Evolutionary conservation across 1,140 invertebrate species (phyloP).

Genomic region (Calosoma granatense): DNA sequence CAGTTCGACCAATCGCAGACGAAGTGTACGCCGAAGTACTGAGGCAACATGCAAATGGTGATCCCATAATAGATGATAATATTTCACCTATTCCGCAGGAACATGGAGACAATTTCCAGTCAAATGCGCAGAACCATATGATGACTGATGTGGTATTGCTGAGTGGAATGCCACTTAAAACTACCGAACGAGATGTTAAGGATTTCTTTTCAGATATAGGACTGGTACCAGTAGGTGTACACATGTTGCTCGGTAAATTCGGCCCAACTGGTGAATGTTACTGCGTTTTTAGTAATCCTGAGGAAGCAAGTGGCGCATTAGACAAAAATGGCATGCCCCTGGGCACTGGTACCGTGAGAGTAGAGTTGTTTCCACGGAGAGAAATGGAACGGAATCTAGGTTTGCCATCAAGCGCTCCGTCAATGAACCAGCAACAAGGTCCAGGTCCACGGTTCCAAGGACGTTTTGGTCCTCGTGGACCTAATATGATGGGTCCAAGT

Average conservation of each 20-base stretch:
- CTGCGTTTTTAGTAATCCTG: conserved; percentile 63
- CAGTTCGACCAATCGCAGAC: conserved; percentile 40
- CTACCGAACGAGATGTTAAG: conserved; percentile 63
- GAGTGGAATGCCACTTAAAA: conserved; percentile 61
- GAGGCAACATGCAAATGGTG: conserved; percentile 31
- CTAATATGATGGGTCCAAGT: conserved; percentile 24
- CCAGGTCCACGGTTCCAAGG: conserved; percentile 8
- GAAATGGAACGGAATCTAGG: conserved; percentile 36
- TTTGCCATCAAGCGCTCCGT: conserved; percentile 9
- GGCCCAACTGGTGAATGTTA: conserved; percentile 69
- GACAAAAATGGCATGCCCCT: conserved; percentile 58
- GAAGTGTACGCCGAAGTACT: conserved; percentile 42
- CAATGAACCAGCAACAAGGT: conserved; percentile 1
- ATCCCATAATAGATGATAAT: conserved; percentile 17
- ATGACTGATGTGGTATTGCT: conserved; percentile 57
- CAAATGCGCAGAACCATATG: conserved; percentile 14
- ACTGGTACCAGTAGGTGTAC: conserved; percentile 63
- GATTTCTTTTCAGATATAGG: conserved; percentile 71
- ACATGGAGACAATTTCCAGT: conserved; percentile 26
- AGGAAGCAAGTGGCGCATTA: conserved; percentile 59
- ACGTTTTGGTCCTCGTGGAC: conserved; percentile 25
- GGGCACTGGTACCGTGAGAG: conserved; percentile 51
- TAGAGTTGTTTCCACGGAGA: conserved; percentile 52
- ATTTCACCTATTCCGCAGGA: conserved; percentile 20
- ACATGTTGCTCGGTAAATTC: conserved; percentile 58